Conservation (phyloP, 2,888 invertebrate genomes). For the Tetranychus truncatus region DNA sequence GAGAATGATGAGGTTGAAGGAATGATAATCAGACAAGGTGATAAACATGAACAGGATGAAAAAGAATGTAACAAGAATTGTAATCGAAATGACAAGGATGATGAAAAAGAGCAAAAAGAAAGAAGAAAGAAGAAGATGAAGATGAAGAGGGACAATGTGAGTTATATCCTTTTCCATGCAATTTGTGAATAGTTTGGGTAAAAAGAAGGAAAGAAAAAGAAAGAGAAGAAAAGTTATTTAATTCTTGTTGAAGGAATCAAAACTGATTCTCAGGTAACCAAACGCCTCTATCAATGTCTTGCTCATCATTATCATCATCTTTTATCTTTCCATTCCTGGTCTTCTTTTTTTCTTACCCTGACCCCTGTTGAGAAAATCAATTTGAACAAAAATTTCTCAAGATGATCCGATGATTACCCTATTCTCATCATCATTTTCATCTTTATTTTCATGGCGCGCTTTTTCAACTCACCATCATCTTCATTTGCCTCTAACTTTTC, state of each 20-base stretch:
- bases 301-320: background rate
- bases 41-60: background rate
- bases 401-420: constrained; percentile 1
- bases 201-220: background rate
- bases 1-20: background rate
- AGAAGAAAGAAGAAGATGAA: background rate
- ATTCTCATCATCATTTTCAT: background rate
- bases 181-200: background rate
- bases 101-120: background rate
- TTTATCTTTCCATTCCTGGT: background rate
- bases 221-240: background rate
- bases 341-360: background rate
- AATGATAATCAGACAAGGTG: background rate
- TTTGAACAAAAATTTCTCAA: background rate
- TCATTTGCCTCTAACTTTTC: background rate
- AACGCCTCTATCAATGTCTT: background rate
- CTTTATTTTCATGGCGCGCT: background rate
- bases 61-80: too few relatives aligned
- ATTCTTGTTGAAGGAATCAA: background rate
- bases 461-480: background rate
- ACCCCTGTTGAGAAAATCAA: constrained; percentile 1
- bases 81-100: background rate
- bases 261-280: background rate
- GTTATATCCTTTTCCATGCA: background rate
- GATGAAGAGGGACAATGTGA: background rate